These are phyloP conservation scores for Blera fallax DNA, from an alignment of 2,888 invertebrate genomes.

Conservation along the genomic window DNA sequence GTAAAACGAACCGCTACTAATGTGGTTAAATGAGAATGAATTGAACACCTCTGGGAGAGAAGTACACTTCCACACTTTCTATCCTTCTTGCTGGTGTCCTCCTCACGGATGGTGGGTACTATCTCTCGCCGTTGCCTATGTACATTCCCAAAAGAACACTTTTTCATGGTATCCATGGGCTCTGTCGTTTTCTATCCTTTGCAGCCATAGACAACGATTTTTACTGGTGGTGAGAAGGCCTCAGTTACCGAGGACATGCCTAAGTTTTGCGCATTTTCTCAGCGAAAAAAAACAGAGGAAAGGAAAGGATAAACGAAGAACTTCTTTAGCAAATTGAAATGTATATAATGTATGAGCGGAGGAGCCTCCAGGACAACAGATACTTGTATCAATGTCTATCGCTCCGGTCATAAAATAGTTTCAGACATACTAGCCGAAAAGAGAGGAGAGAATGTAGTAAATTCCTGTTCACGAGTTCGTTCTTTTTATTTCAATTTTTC, in stretches of 20 bases:
- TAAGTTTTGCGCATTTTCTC: conserved; percentile 57
- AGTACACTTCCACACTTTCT: conserved; percentile 35
- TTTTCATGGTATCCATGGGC: conserved; percentile 54
- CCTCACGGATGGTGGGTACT: neutral
- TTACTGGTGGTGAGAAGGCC: conserved; percentile 1
- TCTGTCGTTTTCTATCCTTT: conserved; percentile 32
- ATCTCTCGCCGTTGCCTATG: neutral
- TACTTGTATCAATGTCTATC: conserved; percentile 66
- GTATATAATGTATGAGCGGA: conserved; percentile 69
- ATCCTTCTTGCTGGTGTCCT: neutral
- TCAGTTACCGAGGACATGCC: conserved; percentile 35
- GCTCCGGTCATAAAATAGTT: conserved; percentile 65
- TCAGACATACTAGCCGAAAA: conserved; percentile 38
- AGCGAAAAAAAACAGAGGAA: neutral
- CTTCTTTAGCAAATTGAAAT: conserved; percentile 70
- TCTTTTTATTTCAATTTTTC: neutral
- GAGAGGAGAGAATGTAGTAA: conserved; percentile 47
- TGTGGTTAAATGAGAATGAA: conserved; percentile 74
- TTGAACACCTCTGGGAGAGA: conserved; percentile 71
- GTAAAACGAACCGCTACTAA: conserved; percentile 72
- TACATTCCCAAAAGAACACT: conserved; percentile 53
- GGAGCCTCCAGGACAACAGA: conserved; percentile 54
- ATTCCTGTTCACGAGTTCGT: conserved; percentile 41
- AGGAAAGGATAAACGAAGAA: conserved; percentile 32
- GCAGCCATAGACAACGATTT: conserved; percentile 42